phyloP scores from a whole-genome alignment of 2,888 invertebrate species.

The Pyrrhosoma nymphula region DNA sequence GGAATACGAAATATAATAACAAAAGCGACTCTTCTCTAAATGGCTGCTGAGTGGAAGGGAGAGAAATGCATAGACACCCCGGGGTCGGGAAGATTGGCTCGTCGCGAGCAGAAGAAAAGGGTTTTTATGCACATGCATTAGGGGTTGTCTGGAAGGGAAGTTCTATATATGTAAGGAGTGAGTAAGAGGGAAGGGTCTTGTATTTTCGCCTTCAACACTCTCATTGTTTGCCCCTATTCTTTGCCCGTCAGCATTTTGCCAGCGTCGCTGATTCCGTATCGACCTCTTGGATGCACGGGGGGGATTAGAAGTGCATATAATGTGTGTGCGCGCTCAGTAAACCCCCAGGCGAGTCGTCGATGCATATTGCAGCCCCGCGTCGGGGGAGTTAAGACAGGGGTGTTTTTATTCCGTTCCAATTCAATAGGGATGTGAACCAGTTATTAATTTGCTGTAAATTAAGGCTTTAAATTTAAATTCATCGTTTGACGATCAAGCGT shows the following conservation, averaged over 20 bases:
- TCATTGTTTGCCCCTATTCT: background rate
- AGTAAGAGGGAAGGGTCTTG: background rate
- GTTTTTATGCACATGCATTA: background rate
- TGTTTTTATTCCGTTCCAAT: no score
- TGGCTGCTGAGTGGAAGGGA: no score
- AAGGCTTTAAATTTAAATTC: no score
- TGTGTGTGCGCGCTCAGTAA: background rate
- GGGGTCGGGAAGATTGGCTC: slow-evolving; percentile 1
- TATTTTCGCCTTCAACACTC: background rate
- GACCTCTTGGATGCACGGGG: background rate
- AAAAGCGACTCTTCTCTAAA: no score
- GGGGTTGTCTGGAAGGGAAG: background rate
- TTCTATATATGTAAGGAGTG: background rate
- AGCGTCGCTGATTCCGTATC: background rate
- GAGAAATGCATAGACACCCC: background rate
- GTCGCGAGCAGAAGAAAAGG: background rate
- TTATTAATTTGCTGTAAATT: no score
- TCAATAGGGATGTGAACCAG: background rate
- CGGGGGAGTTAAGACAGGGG: background rate
- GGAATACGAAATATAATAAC: no score
- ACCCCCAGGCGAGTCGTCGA: background rate
- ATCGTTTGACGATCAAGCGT: no score
- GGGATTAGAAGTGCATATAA: background rate
- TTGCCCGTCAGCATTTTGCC: background rate
- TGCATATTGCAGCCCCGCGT: background rate